These are phyloP conservation scores for Parnassius smintheus DNA, from an alignment of 2,888 invertebrate species.

Conservation along the genomic window DNA sequence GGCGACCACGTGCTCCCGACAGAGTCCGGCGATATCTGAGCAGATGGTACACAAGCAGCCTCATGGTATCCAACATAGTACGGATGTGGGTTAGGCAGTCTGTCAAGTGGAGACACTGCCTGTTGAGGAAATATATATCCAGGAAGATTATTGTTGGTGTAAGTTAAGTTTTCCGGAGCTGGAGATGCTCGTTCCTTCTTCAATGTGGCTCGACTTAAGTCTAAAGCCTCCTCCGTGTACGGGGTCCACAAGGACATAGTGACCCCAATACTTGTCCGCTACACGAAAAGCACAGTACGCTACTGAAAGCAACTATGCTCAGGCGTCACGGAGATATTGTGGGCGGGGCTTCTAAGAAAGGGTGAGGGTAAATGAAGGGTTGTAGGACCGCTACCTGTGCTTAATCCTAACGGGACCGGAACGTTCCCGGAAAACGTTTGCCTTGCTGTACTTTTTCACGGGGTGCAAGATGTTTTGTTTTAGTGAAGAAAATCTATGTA, in stretches of 20 bases:
- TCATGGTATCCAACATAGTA: conserved; percentile 38
- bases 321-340: conserved; percentile 20
- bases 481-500: too few relatives aligned
- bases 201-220: conserved; percentile 49
- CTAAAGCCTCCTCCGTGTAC: conserved; percentile 60
- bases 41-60: conserved; percentile 44
- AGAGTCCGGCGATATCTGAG: conserved; percentile 52
- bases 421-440: conserved; percentile 17
- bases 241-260: conserved; percentile 68
- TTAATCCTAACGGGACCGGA: conserved; percentile 35
- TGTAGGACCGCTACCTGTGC: conserved; percentile 35
- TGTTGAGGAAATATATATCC: conserved; percentile 29
- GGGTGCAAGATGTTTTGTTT: conserved; percentile 7
- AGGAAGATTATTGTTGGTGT: conserved; percentile 25
- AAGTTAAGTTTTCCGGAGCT: conserved; percentile 28
- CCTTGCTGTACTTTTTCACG: neutral
- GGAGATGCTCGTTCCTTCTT: conserved; percentile 45
- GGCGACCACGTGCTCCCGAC: conserved; percentile 44
- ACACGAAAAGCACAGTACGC: conserved; percentile 1
- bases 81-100: conserved; percentile 33
- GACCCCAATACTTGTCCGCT: conserved; percentile 12
- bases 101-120: conserved; percentile 29
- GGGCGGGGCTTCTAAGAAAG: conserved; percentile 22
- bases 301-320: conserved; percentile 12
- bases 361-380: conserved; percentile 28